Percentiles rank a stretch among this genome's conserved stretches.
phyloP scores from a whole-genome alignment of 2,797 vertebrate species.

The Tenualosa ilisha region DNA sequence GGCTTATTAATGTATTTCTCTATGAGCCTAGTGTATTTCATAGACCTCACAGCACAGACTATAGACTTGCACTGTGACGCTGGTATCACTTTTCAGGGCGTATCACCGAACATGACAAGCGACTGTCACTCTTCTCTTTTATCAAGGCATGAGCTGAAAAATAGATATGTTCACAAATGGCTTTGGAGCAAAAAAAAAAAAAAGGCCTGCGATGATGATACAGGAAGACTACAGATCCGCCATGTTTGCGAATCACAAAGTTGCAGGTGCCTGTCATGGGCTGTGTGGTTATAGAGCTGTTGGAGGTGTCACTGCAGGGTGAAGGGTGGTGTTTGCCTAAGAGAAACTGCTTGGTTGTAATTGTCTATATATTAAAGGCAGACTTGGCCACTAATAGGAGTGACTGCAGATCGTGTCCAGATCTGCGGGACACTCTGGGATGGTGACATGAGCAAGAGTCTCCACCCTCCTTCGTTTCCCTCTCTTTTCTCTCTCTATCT shows the following conservation, averaged over 20 bases:
- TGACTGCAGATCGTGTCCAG: background rate
- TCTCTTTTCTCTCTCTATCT: background rate
- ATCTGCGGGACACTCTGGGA: background rate
- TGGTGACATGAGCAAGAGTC: conserved; percentile 9
- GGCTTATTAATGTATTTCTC: background rate
- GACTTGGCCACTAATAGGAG: background rate
- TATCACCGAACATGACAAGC: conserved; percentile 10
- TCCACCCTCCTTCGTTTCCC: background rate
- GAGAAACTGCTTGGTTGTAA: background rate
- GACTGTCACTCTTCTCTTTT: conserved; percentile 3
- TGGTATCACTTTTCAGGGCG: background rate
- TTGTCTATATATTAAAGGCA: conserved; percentile 22
- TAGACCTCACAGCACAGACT: background rate
- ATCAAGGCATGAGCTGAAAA: background rate
- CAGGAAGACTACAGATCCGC: background rate
- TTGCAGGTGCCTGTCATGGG: background rate
- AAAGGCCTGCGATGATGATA: background rate
- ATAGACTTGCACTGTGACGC: background rate
- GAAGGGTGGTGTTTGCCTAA: conserved; percentile 2
- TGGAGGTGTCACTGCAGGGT: background rate
- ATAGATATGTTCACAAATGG: background rate
- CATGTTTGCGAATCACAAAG: background rate
- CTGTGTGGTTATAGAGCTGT: background rate
- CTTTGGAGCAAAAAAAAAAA: background rate
- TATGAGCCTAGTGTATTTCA: background rate